Evolutionary conservation across 2,888 invertebrate species (phyloP).

Genomic region (Orchesella flavescens): DNA sequence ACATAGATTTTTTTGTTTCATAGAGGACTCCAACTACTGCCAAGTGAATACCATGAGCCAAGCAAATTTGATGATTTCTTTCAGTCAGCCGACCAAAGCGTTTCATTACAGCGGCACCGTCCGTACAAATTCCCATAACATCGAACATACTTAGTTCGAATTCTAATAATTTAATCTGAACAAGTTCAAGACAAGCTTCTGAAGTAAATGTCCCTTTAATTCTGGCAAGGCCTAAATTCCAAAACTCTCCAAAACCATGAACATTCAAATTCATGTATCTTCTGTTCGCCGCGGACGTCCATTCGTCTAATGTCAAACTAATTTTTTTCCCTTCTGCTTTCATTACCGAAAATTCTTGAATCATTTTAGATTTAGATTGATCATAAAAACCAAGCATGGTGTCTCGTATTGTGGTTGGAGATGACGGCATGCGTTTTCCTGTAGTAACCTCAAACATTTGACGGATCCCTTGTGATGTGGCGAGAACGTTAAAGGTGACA

Average conservation of each 20-base stretch:
- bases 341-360: not conserved
- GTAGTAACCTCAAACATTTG: not conserved
- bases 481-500: not conserved
- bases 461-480: not conserved
- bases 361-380: not conserved
- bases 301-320: conserved; percentile 20
- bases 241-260: not conserved
- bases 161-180: conserved; percentile 20
- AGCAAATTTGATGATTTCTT: conserved; percentile 33
- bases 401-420: not conserved
- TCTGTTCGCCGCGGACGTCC: conserved; percentile 16
- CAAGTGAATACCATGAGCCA: conserved; percentile 57
- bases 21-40: conserved; percentile 51
- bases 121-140: conserved; percentile 29
- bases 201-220: not conserved
- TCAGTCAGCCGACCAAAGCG: conserved; percentile 34
- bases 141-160: conserved; percentile 27
- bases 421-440: not conserved
- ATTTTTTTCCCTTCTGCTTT: not conserved
- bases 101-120: conserved; percentile 51
- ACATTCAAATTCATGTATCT: conserved; percentile 26
- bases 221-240: conserved; percentile 1
- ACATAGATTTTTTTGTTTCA: not conserved
- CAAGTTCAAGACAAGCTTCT: conserved; percentile 9
- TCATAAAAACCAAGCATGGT: not conserved